Conservation (phyloP, 2,888 invertebrate genomes). For the Phortica magna region DNA sequence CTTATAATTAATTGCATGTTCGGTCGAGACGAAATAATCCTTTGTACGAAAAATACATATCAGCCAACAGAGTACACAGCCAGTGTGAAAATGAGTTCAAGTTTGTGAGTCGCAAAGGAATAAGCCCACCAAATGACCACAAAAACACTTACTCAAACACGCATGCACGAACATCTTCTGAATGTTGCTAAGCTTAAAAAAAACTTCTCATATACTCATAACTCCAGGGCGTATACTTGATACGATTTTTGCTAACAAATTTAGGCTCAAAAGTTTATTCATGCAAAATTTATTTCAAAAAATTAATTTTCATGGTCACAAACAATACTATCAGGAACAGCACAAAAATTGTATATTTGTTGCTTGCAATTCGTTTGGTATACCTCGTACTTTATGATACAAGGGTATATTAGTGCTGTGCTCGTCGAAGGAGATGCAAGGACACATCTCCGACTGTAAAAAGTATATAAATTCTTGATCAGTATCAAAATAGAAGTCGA, state of each 20-base stretch:
- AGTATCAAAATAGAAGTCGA: too few species aligned
- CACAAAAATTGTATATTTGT: background rate
- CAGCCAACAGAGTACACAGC: conserved; percentile 26
- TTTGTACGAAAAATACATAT: conserved; percentile 68
- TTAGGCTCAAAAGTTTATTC: conserved; percentile 25
- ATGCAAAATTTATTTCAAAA: conserved; percentile 15
- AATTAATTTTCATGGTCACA: background rate
- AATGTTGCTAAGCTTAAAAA: background rate
- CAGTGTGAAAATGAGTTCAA: background rate
- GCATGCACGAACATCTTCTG: background rate
- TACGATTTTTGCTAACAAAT: background rate
- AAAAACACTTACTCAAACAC: conserved; percentile 10
- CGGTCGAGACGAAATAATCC: conserved; percentile 78
- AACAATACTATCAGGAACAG: background rate
- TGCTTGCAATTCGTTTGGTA: too few species aligned
- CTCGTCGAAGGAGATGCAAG: too few species aligned
- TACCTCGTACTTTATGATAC: too few species aligned
- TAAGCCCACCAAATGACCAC: conserved; percentile 23
- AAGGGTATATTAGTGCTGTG: too few species aligned
- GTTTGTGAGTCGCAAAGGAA: conserved; percentile 15
- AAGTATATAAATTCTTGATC: too few species aligned
- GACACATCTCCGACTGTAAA: too few species aligned
- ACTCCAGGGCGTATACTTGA: conserved; percentile 13
- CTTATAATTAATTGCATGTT: conserved; percentile 78
- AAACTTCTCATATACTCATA: conserved; percentile 11